Evolutionary conservation across 2,113 vertebrate genomes (phyloP).

Genomic region (Dasypus novemcinctus): DNA sequence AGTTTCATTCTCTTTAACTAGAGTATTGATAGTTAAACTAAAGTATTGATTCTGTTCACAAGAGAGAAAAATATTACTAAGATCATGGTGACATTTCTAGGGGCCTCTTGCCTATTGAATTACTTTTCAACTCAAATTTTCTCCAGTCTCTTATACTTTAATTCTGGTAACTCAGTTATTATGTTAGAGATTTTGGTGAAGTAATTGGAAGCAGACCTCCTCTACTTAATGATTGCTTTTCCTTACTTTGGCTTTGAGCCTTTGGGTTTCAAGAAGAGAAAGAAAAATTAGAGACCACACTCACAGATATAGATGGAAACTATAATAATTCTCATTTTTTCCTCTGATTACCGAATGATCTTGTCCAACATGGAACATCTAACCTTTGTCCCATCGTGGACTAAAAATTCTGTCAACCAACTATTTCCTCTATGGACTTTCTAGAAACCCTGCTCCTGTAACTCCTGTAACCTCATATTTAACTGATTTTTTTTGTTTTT

Average conservation of each 20-base stretch:
- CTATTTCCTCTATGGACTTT: background rate
- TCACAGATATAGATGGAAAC: background rate
- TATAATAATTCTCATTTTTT: background rate
- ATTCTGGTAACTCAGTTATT: slow-evolving; percentile 51
- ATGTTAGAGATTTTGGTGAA: background rate
- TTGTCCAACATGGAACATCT: background rate
- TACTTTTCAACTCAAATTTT: slow-evolving; percentile 16
- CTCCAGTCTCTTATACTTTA: background rate
- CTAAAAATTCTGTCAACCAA: background rate
- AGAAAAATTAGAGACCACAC: background rate
- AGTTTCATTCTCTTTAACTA: slow-evolving; percentile 16
- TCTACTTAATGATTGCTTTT: background rate
- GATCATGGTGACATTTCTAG: background rate
- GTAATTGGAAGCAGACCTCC: background rate
- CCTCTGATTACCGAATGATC: background rate
- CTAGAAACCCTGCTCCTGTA: background rate
- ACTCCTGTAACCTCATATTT: background rate
- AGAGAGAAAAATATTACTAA: background rate
- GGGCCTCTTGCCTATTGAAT: slow-evolving; percentile 20
- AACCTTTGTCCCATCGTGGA: background rate
- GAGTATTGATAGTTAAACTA: no score
- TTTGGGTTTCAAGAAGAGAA: slow-evolving; percentile 30
- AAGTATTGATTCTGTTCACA: slow-evolving; percentile 46
- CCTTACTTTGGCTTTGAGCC: background rate
- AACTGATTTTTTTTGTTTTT: background rate